Evolutionary conservation across 2,797 vertebrate species (phyloP), one percentile per base, ranked within the genome.

Genomic region (Notolabrus celidotus): DNA sequence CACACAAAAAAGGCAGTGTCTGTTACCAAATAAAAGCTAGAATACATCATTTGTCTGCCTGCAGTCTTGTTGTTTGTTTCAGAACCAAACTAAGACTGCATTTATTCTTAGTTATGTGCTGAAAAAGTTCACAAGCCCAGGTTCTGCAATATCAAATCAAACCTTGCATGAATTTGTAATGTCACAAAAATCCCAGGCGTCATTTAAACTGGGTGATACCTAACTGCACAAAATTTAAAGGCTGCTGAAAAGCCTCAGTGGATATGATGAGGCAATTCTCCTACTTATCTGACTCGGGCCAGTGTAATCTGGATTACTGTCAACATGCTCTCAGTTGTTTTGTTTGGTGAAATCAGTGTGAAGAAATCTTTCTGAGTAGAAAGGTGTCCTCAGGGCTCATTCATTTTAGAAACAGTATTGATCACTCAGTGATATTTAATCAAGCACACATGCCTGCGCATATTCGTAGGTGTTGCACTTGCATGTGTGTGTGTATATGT

Each of bases 241-340:
- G 54, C 23, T 52, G 31, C 45, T 64, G 60, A 83, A 27, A 27
- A 27, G n/a, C 27, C 27, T 27, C 39, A 80, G n/a, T n/a, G n/a
- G 23, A 54, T 34, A 39, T 64, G n/a, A 46, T 33, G 29, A 80
- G 33, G 49, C 64, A 49, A 43, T 23, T 64, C 29, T 7, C 19
- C 7, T 50, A 53, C 23, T 42, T 39, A 60, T 50, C 39, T 52
- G 50, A 34, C 61, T 61, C 38, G 55, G 43, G 38, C 38, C 60
- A 65, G 20, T 62, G 51, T 83, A 65, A 80, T 80, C 74, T 78
- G 58, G 57, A 82, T 83, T 81, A 67, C 58, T 82, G 81, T 86
- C 80, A 75, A 53, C 38, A 11, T 68, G 22, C 27, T 41, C 46
- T 64, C 75, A 51, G 39, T 58, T 74, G 57, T 74, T 70, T 22